These are phyloP conservation scores for Apomyelois bistriatella DNA, from an alignment of 2,888 invertebrate genomes.

Conservation along the genomic window DNA sequence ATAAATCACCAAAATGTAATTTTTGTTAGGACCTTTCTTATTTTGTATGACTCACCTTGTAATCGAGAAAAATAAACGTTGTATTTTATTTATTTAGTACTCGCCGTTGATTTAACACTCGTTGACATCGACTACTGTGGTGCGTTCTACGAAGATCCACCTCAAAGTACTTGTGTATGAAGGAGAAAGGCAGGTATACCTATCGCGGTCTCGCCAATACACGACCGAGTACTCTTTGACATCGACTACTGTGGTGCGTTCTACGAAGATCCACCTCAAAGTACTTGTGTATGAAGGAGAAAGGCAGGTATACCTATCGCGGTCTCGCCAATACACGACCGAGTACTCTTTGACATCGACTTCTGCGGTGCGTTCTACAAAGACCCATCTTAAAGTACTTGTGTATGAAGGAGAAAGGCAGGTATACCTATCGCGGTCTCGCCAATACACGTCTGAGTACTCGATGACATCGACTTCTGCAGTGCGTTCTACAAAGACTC, in stretches of 20 bases:
- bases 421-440: conserved; percentile 84
- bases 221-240: conserved; percentile 90
- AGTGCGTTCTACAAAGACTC: conserved; percentile 20
- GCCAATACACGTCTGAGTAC: conserved; percentile 87
- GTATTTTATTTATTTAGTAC: no score
- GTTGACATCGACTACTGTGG: no score
- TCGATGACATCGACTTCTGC: conserved; percentile 56
- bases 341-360: no score
- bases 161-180: conserved; percentile 96
- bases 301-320: no score
- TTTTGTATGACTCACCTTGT: no score
- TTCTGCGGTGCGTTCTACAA: no score
- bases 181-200: conserved; percentile 95
- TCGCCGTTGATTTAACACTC: no score
- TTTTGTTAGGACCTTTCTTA: no score
- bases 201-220: conserved; percentile 87
- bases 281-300: conserved; percentile 65
- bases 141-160: conserved; percentile 56
- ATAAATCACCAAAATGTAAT: no score
- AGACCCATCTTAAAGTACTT: conserved; percentile 92
- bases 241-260: conserved; percentile 44
- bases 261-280: conserved; percentile 95
- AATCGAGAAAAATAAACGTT: no score
- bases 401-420: no score
- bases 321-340: no score